These are phyloP conservation scores for Sporophila hypoxantha DNA, from an alignment of 2,113 vertebrate genomes.

Conservation along the genomic window DNA sequence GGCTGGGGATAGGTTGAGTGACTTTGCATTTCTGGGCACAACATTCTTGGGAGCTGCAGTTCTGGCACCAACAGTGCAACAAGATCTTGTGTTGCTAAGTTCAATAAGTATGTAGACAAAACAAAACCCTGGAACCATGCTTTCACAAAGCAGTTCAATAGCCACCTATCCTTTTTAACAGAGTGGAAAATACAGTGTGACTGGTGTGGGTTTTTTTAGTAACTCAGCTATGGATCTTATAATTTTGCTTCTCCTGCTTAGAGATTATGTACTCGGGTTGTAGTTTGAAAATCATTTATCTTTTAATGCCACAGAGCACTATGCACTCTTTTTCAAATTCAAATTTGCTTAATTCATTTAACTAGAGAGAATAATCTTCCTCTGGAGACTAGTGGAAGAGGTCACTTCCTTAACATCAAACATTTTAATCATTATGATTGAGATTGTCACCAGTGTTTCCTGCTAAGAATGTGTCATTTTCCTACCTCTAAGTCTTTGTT, in stretches of 20 bases:
- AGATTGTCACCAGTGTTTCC: neutral
- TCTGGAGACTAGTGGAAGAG: neutral
- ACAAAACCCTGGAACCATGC: neutral
- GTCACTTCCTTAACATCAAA: neutral
- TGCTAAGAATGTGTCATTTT: neutral
- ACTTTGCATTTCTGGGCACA: neutral
- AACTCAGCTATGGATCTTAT: neutral
- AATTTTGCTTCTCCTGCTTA: neutral
- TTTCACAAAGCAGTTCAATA: neutral
- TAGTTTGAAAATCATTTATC: neutral
- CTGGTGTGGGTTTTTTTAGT: neutral
- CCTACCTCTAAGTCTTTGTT: neutral
- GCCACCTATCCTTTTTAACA: neutral
- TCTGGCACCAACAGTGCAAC: neutral
- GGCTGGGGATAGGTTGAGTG: neutral
- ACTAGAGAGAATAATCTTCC: neutral
- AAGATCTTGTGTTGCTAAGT: neutral
- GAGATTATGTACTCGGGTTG: neutral
- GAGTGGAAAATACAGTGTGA: neutral
- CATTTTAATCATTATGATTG: neutral
- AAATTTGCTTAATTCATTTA: conserved; percentile 7
- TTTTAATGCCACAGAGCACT: neutral
- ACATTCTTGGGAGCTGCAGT: neutral
- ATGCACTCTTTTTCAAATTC: neutral
- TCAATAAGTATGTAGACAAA: neutral